A percentile compares a stretch with the other conserved stretches of the same genome.
Evolutionary conservation across 2,797 vertebrate species (phyloP).

Genomic region (Xyrichtys novacula): DNA sequence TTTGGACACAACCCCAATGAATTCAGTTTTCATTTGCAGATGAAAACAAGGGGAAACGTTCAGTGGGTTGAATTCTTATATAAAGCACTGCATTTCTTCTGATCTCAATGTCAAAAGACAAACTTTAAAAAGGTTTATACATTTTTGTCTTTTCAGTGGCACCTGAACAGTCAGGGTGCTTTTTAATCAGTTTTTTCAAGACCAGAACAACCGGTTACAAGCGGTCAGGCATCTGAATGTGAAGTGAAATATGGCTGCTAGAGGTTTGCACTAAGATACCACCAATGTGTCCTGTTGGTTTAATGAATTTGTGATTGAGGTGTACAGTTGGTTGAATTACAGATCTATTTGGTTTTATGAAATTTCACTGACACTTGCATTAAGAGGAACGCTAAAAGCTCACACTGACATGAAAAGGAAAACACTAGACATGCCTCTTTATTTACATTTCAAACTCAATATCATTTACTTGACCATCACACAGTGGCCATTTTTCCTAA

Average conservation of each 20-base stretch:
- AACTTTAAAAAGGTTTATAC: too few species aligned
- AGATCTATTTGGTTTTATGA: background rate
- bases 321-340: background rate
- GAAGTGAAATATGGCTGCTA: conserved; percentile 11
- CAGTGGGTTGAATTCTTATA: too few species aligned
- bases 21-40: too few species aligned
- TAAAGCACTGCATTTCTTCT: too few species aligned
- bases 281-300: background rate
- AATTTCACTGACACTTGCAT: background rate
- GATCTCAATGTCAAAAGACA: too few species aligned
- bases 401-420: background rate
- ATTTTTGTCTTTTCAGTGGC: too few species aligned
- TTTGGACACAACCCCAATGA: too few species aligned
- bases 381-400: background rate
- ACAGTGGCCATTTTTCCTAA: too few species aligned
- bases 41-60: too few species aligned
- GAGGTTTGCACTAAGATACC: background rate
- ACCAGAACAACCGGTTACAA: too few species aligned
- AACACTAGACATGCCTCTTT: conserved; percentile 9
- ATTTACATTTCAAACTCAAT: too few species aligned
- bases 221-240: background rate
- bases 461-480: too few species aligned
- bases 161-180: background rate
- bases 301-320: background rate
- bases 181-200: background rate